A percentile compares a stretch with the other conserved stretches of the same genome.
phyloP scores from a whole-genome alignment of 2,113 vertebrate species.

The Stegostoma tigrinum region DNA sequence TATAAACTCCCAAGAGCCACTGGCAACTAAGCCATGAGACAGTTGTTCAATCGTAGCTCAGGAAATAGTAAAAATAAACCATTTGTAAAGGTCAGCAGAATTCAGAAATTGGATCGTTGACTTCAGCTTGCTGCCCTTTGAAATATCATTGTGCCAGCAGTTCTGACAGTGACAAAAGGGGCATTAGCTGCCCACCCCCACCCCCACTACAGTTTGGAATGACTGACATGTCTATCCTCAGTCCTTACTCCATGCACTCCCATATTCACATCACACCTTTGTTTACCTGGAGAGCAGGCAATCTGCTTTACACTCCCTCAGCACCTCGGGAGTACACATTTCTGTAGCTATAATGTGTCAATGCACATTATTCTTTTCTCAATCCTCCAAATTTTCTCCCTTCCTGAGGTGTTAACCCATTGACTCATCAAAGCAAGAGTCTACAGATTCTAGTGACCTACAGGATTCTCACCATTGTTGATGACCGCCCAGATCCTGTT shows the following conservation, averaged over 20 bases:
- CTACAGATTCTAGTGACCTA: neutral
- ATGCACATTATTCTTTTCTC: neutral
- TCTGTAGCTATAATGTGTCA: neutral
- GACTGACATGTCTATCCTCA: neutral
- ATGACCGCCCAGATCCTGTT: neutral
- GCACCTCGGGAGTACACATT: neutral
- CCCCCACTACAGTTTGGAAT: neutral
- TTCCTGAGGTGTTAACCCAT: neutral
- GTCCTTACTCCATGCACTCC: neutral
- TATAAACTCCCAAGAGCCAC: neutral
- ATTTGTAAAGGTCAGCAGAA: neutral
- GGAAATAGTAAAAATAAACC: neutral
- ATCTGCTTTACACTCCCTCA: neutral
- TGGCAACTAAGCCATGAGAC: neutral
- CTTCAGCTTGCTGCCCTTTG: neutral
- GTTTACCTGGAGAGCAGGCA: neutral
- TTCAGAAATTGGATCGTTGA: neutral
- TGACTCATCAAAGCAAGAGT: neutral
- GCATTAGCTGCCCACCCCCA: neutral
- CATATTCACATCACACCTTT: neutral
- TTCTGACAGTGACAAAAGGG: neutral
- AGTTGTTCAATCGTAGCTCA: neutral
- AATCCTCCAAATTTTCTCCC: neutral
- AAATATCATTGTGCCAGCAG: neutral
- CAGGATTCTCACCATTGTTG: neutral